Base-by-base conservation (phyloP, 2,888 invertebrate genomes). In the Tuta absoluta region DNA sequence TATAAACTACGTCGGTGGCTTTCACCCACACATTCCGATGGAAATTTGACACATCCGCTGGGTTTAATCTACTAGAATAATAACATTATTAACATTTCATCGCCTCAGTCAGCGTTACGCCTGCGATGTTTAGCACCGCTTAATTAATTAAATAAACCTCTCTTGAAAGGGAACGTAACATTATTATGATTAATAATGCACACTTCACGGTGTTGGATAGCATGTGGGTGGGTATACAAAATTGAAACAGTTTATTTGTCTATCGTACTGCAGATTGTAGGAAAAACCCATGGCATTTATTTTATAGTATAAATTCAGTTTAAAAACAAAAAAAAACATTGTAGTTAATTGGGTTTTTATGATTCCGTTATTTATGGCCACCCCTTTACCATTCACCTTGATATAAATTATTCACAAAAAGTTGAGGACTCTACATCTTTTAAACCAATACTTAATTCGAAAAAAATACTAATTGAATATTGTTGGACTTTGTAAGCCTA, bases 1-100 rank as follows among this genome's bases (percentile, higher is more conserved):
- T 72, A 70, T 75, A 79, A 79, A 81, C 80, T 81, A 83, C 78
- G 81, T 78, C 79, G 78, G 75, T 74, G 81, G 80, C 81, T 86
- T 83, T 80, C 77, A 76, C 75, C 79, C 78, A 82, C 86, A 86
- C 83, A 83, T 84, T 84, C 79, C 82, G 86, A 87, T 88, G 83
- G 87, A 86, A 86, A 84, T 86, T 77, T 81, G 78, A 81, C 76
- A 77, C 78, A 84, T 80, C 77, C 79, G 78, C 77, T 75, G 80
- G 83, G 86, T 87, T 86, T 79, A 89, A 89, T 89, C 84, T 82
- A 80, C 80, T 81, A 82, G 78, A 86, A 87, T 84, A 87, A 86
- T 88, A 88, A 85, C 84, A 85, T 83, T 85, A 86, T 87, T 87
- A 87, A 84, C 84, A 85, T 86, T 87, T 86, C 88, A 87, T 83